Conservation (phyloP, 1,140 invertebrate species). For the Dufourea novaeangliae region DNA sequence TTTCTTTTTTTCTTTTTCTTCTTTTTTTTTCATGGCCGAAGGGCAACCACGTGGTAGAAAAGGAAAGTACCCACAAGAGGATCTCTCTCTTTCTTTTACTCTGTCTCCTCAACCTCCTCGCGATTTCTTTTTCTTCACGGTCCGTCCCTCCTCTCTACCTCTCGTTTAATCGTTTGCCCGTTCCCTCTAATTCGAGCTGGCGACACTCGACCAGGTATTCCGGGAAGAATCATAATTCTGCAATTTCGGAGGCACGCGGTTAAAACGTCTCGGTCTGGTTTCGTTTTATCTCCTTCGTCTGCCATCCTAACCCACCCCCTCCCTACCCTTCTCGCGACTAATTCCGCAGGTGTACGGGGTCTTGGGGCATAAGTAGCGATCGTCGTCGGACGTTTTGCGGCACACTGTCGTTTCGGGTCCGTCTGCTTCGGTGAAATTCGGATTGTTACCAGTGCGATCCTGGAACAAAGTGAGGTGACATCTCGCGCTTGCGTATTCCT, state of each 20-base stretch:
- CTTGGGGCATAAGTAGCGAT: constrained; percentile 15
- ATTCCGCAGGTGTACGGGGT: constrained; percentile 68
- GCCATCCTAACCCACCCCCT: not conserved
- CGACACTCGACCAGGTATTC: constrained; percentile 63
- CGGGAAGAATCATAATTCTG: constrained; percentile 70
- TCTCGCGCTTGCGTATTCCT: too few relatives aligned
- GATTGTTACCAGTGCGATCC: too few relatives aligned
- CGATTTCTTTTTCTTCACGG: not conserved
- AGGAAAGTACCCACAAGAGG: constrained; percentile 13
- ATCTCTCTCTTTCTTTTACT: not conserved
- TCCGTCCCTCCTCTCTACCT: not conserved
- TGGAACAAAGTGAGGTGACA: too few relatives aligned
- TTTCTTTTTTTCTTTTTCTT: not conserved
- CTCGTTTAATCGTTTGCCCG: not conserved
- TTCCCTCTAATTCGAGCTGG: constrained; percentile 32
- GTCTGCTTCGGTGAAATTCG: constrained; percentile 8
- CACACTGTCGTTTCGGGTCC: not conserved
- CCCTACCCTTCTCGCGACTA: constrained; percentile 52
- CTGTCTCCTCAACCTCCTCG: not conserved
- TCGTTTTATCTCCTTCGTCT: not conserved
- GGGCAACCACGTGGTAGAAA: constrained; percentile 24
- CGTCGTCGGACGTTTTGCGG: constrained; percentile 30
- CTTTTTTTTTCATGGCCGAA: constrained; percentile 30
- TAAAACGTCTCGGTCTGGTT: not conserved
- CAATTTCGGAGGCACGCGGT: constrained; percentile 63